A percentile compares a stretch with the other conserved stretches of the same genome.
Evolutionary conservation across 2,113 vertebrate genomes (phyloP).

Genomic region (Meriones unguiculatus): DNA sequence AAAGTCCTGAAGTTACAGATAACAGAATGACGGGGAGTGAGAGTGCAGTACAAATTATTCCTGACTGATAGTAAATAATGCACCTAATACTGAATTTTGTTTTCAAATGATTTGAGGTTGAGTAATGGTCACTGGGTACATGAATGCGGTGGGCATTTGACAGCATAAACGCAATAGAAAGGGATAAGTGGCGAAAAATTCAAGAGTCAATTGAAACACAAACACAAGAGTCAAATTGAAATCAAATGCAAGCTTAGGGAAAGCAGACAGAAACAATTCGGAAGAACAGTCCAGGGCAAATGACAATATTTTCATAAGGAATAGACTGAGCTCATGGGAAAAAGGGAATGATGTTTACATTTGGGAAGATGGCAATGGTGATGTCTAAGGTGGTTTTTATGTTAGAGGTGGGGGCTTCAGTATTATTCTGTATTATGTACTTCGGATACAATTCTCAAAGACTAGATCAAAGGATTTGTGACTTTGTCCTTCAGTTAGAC

Average conservation of each 20-base stretch:
- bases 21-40: not conserved
- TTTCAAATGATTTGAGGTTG: slow-evolving; percentile 7
- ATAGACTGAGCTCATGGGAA: not conserved
- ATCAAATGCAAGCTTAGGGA: not conserved
- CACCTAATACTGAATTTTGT: slow-evolving; percentile 2
- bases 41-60: not conserved
- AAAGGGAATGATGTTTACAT: not conserved
- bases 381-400: not conserved
- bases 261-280: slow-evolving; percentile 1
- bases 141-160: not conserved
- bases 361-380: not conserved
- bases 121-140: slow-evolving; percentile 33
- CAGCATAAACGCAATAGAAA: slow-evolving; percentile 50
- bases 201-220: not conserved
- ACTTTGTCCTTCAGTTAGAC: slow-evolving; percentile 14
- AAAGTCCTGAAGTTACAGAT: slow-evolving; percentile 10
- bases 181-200: slow-evolving; percentile 5
- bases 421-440: not conserved
- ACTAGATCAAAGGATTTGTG: slow-evolving; percentile 38
- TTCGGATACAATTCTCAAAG: slow-evolving; percentile 22
- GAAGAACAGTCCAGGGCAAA: not conserved
- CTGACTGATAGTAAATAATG: slow-evolving; percentile 28
- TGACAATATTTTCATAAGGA: slow-evolving; percentile 15
- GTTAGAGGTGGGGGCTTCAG: not conserved
- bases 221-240: no score